Evolutionary conservation across 1,140 invertebrate species (phyloP).

Genomic region (Diabrotica undecimpunctata): DNA sequence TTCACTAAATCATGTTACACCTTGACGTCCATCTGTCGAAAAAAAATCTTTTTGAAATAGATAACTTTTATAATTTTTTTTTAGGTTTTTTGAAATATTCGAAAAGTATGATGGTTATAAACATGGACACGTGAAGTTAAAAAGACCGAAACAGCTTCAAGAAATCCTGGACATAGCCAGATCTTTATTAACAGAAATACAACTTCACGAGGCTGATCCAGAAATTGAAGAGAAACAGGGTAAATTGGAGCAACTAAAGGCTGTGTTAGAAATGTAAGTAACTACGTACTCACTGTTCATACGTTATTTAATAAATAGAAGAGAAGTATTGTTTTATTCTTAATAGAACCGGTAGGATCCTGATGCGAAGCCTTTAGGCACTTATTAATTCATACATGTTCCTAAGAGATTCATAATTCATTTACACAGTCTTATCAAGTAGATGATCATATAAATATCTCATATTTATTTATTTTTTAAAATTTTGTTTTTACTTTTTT

Average conservation of each 20-base stretch:
- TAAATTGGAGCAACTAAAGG: conserved; percentile 96
- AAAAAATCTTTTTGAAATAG: too few species aligned
- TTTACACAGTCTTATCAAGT: not conserved
- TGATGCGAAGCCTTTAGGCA: too few species aligned
- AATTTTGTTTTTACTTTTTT: not conserved
- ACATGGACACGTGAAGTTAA: conserved; percentile 94
- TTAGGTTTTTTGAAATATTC: conserved; percentile 97
- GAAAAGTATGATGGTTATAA: conserved; percentile 96
- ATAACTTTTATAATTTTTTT: conserved; percentile 17
- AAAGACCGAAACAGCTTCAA: conserved; percentile 95
- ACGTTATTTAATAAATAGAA: not conserved
- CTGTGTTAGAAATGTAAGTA: conserved; percentile 95
- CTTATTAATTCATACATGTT: too few species aligned
- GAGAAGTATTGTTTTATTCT: too few species aligned
- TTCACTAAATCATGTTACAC: too few species aligned
- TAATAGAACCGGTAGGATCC: too few species aligned
- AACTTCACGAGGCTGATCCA: conserved; percentile 75
- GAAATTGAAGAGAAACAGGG: conserved; percentile 96
- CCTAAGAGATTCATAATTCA: too few species aligned
- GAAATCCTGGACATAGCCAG: conserved; percentile 95
- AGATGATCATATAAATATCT: not conserved
- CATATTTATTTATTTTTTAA: not conserved
- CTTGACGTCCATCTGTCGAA: too few species aligned
- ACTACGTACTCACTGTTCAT: conserved; percentile 7
- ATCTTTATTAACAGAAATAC: conserved; percentile 82